phyloP scores from a whole-genome alignment of 2,113 vertebrate species.

The Symphodus melops region DNA sequence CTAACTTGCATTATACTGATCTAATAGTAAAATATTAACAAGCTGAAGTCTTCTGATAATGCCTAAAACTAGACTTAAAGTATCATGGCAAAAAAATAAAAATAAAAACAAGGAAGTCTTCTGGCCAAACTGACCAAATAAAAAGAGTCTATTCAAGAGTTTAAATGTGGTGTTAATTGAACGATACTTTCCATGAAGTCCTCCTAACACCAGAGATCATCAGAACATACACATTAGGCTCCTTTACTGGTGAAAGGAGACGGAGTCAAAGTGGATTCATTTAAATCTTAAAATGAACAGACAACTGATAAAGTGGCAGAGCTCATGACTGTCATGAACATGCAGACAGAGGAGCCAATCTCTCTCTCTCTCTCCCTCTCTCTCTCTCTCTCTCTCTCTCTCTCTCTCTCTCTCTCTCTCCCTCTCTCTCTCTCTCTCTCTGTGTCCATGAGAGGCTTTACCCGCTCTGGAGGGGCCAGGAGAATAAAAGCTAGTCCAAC shows the following conservation, averaged over 20 bases:
- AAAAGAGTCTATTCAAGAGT: slow-evolving; percentile 1
- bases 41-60: neutral
- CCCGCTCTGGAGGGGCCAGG: slow-evolving; percentile 71
- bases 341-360: slow-evolving; percentile 50
- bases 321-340: slow-evolving; percentile 61
- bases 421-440: neutral
- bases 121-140: slow-evolving; percentile 12
- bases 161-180: slow-evolving; percentile 2
- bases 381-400: slow-evolving; percentile 1
- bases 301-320: slow-evolving; percentile 68
- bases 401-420: slow-evolving; percentile 16
- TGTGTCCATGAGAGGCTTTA: slow-evolving; percentile 66
- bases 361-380: slow-evolving; percentile 13
- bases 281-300: slow-evolving; percentile 76
- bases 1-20: neutral
- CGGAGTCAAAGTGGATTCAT: slow-evolving; percentile 57
- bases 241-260: slow-evolving; percentile 20
- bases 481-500: slow-evolving; percentile 79
- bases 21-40: neutral
- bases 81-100: neutral
- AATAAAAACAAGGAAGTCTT: neutral
- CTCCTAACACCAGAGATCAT: slow-evolving; percentile 9
- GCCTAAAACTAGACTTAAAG: neutral
- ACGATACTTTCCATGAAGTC: neutral
- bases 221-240: slow-evolving; percentile 23